Conservation (phyloP, 2,888 invertebrate species). For the Pyrrhosoma nymphula region DNA sequence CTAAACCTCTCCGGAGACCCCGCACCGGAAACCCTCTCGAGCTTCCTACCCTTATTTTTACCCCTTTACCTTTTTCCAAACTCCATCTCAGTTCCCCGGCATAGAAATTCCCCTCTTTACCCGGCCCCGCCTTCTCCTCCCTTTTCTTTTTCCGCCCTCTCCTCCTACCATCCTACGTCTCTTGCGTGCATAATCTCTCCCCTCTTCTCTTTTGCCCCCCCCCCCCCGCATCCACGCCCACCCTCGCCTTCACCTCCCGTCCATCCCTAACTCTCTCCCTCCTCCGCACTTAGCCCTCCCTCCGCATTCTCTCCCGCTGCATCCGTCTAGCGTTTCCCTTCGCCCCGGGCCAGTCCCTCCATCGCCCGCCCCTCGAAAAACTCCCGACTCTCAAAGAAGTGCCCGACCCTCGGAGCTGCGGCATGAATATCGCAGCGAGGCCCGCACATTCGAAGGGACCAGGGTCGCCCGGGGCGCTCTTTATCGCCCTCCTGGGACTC, state of each 20-base stretch:
- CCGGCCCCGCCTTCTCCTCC: neutral
- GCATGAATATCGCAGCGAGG: conserved; percentile 58
- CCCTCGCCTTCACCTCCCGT: neutral
- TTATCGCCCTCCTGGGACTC: conserved; percentile 57
- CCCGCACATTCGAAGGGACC: conserved; percentile 59
- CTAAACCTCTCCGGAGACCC: neutral
- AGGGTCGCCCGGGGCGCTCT: conserved; percentile 54
- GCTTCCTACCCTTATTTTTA: no score
- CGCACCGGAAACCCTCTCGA: no score
- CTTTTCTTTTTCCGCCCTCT: neutral
- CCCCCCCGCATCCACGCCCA: neutral
- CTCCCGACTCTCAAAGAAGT: conserved; percentile 42
- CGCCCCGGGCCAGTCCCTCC: neutral
- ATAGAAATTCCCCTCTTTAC: neutral
- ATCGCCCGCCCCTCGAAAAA: neutral
- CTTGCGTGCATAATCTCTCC: neutral
- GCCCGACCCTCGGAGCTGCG: conserved; percentile 46
- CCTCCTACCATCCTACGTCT: no score
- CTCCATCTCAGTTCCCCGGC: conserved; percentile 4
- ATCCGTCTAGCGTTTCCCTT: neutral
- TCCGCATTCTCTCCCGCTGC: neutral
- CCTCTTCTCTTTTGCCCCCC: no score
- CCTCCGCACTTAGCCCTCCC: neutral
- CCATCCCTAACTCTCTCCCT: neutral
- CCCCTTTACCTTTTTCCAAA: neutral